These are phyloP conservation scores for Caenorhabditis becei DNA, from an alignment of 2,888 invertebrate genomes.

Conservation along the genomic window DNA sequence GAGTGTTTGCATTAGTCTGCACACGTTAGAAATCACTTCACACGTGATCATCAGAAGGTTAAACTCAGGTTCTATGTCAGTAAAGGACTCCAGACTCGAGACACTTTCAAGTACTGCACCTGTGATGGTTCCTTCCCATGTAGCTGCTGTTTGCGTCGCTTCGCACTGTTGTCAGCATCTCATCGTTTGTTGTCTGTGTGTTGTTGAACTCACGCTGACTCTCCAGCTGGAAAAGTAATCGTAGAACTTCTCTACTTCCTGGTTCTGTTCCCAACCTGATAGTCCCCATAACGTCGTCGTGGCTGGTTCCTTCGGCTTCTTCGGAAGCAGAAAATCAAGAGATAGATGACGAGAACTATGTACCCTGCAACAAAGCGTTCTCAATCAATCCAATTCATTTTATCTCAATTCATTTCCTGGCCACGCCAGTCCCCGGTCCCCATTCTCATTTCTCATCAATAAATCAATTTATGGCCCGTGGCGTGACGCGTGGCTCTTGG, in stretches of 20 bases:
- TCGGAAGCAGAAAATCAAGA: constrained; percentile 72
- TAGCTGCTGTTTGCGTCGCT: constrained; percentile 63
- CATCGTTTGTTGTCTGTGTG: constrained; percentile 59
- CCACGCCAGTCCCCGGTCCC: neutral
- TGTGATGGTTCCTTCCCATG: constrained; percentile 70
- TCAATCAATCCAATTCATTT: neutral
- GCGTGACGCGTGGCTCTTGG: constrained; percentile 1
- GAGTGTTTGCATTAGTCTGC: constrained; percentile 38
- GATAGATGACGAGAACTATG: constrained; percentile 73
- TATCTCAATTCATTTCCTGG: neutral
- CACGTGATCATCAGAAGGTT: constrained; percentile 44
- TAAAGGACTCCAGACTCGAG: neutral
- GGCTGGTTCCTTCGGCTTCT: constrained; percentile 71
- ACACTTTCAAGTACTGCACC: constrained; percentile 35
- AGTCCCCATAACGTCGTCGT: constrained; percentile 73
- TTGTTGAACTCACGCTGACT: constrained; percentile 65
- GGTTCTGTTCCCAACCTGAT: constrained; percentile 69
- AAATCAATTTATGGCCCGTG: constrained; percentile 48
- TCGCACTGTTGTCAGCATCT: constrained; percentile 63
- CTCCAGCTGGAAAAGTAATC: constrained; percentile 60
- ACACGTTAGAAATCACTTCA: constrained; percentile 55
- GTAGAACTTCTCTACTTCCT: neutral
- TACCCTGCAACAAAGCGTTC: constrained; percentile 67
- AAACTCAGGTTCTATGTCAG: constrained; percentile 14
- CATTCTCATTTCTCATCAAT: constrained; percentile 46